These are phyloP conservation scores for Drosophila setifemur DNA, from an alignment of 1,140 invertebrate species.

Conservation along the genomic window DNA sequence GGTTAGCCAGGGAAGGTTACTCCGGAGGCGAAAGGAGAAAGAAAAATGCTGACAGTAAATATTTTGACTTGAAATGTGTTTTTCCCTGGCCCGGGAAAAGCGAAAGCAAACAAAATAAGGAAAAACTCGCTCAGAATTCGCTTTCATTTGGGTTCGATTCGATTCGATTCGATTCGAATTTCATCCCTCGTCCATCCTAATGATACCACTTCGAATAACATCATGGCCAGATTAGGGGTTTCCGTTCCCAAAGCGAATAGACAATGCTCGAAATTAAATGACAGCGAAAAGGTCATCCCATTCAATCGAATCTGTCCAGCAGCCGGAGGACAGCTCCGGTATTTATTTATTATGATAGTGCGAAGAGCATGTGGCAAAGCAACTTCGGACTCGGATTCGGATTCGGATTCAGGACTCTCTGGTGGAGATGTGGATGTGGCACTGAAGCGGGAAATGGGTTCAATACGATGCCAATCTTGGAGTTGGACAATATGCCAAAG, in stretches of 20 bases:
- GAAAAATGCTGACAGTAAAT: constrained; percentile 79
- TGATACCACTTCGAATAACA: constrained; percentile 77
- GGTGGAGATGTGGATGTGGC: constrained; percentile 47
- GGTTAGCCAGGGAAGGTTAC: constrained; percentile 12
- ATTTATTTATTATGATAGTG: constrained; percentile 81
- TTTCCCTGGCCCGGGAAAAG: constrained; percentile 19
- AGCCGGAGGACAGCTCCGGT: constrained; percentile 41
- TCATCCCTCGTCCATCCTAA: constrained; percentile 59
- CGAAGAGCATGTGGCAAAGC: constrained; percentile 44
- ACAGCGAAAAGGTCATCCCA: constrained; percentile 77
- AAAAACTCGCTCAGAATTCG: constrained; percentile 22
- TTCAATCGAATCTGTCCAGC: constrained; percentile 66
- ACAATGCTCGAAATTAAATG: constrained; percentile 82
- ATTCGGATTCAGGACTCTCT: too few relatives aligned
- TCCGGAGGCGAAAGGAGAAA: too few relatives aligned
- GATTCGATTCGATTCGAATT: constrained; percentile 40
- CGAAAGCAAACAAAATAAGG: constrained; percentile 44
- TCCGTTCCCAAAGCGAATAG: constrained; percentile 76
- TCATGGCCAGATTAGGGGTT: constrained; percentile 81
- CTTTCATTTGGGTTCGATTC: constrained; percentile 43
- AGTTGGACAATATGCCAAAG: constrained; percentile 81
- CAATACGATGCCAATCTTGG: constrained; percentile 78
- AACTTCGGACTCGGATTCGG: too few relatives aligned
- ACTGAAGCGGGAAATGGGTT: constrained; percentile 80
- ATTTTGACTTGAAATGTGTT: constrained; percentile 69